phyloP scores from a whole-genome alignment of 2,888 invertebrate genomes.

The Cryptophagus acutangulus region DNA sequence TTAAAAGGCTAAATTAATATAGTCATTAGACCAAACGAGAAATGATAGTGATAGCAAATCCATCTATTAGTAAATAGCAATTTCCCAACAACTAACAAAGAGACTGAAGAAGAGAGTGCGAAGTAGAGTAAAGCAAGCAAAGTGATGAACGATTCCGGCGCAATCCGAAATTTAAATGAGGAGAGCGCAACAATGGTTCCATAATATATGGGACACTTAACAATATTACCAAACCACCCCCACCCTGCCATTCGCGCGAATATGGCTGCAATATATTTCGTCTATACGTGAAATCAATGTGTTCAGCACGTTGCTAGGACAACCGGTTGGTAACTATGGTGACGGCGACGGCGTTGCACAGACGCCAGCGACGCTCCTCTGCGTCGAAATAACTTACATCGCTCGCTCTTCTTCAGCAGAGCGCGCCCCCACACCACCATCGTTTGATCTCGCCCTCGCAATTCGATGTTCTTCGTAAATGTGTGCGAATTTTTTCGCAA shows the following conservation, averaged over 20 bases:
- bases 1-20: too few species aligned
- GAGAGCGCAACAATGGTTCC: constrained; percentile 37
- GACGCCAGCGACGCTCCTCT: constrained; percentile 30
- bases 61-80: too few species aligned
- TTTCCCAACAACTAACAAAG: too few species aligned
- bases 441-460: constrained; percentile 8
- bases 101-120: too few species aligned
- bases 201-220: constrained; percentile 45
- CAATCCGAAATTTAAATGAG: constrained; percentile 36
- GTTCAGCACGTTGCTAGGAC: constrained; percentile 41
- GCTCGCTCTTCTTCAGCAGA: not conserved
- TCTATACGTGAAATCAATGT: constrained; percentile 50
- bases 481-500: constrained; percentile 24
- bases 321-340: constrained; percentile 26
- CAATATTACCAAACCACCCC: constrained; percentile 36
- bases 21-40: too few species aligned
- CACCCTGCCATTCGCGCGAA: constrained; percentile 18
- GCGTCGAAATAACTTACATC: constrained; percentile 20
- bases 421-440: not conserved
- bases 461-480: constrained; percentile 21
- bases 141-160: constrained; percentile 24
- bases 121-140: too few species aligned
- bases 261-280: constrained; percentile 46
- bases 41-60: too few species aligned
- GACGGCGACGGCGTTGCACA: constrained; percentile 33